Conservation (phyloP, 2,113 vertebrate species). For the Anolis carolinensis region DNA sequence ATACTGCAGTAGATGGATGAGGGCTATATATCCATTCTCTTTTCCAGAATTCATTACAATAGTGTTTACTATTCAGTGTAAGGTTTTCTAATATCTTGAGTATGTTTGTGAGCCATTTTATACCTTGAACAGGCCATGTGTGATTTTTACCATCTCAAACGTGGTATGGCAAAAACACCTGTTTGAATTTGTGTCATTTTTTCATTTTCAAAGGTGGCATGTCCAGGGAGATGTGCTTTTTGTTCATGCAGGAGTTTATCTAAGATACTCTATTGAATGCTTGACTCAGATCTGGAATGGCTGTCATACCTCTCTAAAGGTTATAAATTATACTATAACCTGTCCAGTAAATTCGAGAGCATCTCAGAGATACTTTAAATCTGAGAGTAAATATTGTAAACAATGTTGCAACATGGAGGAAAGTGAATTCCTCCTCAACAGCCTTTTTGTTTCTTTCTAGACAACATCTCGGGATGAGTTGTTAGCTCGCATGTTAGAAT, state of each 20-base stretch:
- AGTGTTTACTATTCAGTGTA: background rate
- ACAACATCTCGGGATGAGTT: slow-evolving; percentile 70
- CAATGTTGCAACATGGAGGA: background rate
- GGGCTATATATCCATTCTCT: too few relatives aligned
- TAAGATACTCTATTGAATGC: background rate
- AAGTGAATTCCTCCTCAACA: background rate
- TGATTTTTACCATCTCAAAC: too few relatives aligned
- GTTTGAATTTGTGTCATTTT: too few relatives aligned
- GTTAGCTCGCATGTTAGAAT: slow-evolving; percentile 80
- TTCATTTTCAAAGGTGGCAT: background rate
- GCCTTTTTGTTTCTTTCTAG: slow-evolving; percentile 36
- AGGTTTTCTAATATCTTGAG: background rate
- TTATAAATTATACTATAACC: background rate
- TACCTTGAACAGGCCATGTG: background rate
- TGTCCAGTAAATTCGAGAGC: background rate
- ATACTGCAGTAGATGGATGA: background rate
- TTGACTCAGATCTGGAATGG: background rate
- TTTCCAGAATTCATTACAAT: background rate
- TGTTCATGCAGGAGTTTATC: background rate
- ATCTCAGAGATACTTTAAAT: background rate
- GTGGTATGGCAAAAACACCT: background rate
- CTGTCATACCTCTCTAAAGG: background rate
- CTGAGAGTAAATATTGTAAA: background rate
- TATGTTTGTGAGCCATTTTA: background rate
- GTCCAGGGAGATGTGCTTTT: background rate